Evolutionary conservation across 2,113 vertebrate species (phyloP).

Genomic region (Calypte anna): DNA sequence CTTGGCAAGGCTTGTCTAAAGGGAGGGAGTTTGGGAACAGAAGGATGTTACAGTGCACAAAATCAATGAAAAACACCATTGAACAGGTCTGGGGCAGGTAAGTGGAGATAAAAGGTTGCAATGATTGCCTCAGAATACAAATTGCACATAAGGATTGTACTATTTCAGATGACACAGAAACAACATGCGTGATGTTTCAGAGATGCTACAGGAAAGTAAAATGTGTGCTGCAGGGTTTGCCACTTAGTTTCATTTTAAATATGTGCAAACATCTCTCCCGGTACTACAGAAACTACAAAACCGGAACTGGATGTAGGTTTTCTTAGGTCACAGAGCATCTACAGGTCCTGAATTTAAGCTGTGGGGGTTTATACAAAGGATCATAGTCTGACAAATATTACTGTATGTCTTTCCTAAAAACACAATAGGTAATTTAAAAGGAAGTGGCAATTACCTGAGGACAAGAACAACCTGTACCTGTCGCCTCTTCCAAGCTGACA

Average conservation of each 20-base stretch:
- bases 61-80: background rate
- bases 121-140: background rate
- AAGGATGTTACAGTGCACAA: background rate
- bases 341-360: background rate
- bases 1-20: background rate
- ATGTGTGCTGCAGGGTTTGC: background rate
- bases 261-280: background rate
- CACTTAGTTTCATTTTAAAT: background rate
- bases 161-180: background rate
- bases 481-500: background rate
- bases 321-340: background rate
- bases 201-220: background rate
- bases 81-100: background rate
- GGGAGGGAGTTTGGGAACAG: background rate
- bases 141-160: background rate
- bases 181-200: background rate
- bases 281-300: background rate
- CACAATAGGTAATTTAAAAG: background rate
- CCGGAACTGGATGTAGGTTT: background rate
- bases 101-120: accelerated
- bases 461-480: background rate
- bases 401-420: background rate
- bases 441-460: background rate
- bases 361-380: background rate
- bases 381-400: background rate